These are phyloP conservation scores for Allygus modestus DNA, from an alignment of 2,888 invertebrate species.

Conservation along the genomic window DNA sequence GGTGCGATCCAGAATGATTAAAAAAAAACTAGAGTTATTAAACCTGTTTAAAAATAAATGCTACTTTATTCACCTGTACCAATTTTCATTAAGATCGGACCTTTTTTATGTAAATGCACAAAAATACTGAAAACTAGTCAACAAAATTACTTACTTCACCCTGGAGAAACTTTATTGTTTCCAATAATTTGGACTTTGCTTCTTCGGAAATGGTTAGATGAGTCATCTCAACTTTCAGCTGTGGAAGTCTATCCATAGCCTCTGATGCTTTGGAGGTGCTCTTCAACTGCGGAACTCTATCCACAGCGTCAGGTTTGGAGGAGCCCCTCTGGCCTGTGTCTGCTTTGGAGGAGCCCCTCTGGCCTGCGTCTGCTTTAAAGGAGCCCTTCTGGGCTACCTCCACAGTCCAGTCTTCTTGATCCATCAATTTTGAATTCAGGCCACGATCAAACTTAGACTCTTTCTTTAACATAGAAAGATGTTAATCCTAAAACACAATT, in stretches of 20 bases:
- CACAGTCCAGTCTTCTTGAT: neutral
- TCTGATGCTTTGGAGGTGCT: neutral
- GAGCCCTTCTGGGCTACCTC: conserved; percentile 10
- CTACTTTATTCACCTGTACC: no score
- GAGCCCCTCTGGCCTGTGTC: no score
- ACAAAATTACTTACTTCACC: conserved; percentile 79
- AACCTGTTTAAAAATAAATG: no score
- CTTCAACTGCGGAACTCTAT: no score
- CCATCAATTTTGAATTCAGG: neutral
- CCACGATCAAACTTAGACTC: neutral
- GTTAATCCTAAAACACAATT: no score
- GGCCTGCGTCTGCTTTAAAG: neutral
- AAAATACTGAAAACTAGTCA: no score
- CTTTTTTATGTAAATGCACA: no score
- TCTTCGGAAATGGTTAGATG: conserved; percentile 82
- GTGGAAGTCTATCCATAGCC: neutral
- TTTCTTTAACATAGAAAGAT: neutral
- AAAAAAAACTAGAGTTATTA: no score
- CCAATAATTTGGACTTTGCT: conserved; percentile 85
- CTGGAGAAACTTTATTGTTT: conserved; percentile 85
- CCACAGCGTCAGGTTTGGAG: no score
- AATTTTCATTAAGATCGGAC: no score
- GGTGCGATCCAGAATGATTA: no score
- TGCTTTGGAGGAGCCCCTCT: no score
- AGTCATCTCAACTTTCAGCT: conserved; percentile 84